Conservation (phyloP, 2,888 invertebrate species). For the Liodrosophila aerea region DNA sequence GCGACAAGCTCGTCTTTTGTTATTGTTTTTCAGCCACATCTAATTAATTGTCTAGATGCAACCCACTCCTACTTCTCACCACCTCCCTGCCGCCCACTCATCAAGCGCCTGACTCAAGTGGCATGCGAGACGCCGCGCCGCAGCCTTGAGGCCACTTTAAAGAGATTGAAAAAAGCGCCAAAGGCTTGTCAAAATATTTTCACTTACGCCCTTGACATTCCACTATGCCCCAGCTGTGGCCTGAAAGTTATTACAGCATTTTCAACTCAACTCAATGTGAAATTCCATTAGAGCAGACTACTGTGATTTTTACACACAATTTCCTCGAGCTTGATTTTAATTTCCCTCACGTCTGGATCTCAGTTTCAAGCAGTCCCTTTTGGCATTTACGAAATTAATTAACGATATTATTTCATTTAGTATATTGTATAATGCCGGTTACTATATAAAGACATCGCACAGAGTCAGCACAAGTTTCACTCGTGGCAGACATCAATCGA, state of each 20-base stretch:
- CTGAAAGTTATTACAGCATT: slow-evolving; percentile 28
- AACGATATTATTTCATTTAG: no score
- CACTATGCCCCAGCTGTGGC: neutral
- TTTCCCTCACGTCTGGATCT: neutral
- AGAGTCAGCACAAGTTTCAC: no score
- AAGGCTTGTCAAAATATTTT: slow-evolving; percentile 22
- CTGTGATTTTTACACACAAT: slow-evolving; percentile 21
- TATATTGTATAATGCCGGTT: no score
- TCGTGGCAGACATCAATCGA: slow-evolving; percentile 17
- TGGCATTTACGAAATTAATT: slow-evolving; percentile 16
- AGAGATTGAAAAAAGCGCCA: slow-evolving; percentile 12
- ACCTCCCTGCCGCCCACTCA: neutral
- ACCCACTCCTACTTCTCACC: slow-evolving; percentile 5
- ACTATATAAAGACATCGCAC: no score
- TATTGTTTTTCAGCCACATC: slow-evolving; percentile 60
- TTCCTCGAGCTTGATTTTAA: slow-evolving; percentile 1
- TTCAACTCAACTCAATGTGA: slow-evolving; percentile 1
- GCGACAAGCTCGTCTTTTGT: slow-evolving; percentile 67
- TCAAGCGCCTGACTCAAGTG: slow-evolving; percentile 1
- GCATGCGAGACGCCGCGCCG: slow-evolving; percentile 25
- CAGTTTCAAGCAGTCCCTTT: neutral
- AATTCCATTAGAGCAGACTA: slow-evolving; percentile 21
- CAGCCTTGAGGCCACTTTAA: slow-evolving; percentile 29
- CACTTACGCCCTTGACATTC: slow-evolving; percentile 10
- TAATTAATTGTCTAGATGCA: slow-evolving; percentile 61